Conservation (phyloP, 1,140 invertebrate species). For the Belonocnema kinseyi region DNA sequence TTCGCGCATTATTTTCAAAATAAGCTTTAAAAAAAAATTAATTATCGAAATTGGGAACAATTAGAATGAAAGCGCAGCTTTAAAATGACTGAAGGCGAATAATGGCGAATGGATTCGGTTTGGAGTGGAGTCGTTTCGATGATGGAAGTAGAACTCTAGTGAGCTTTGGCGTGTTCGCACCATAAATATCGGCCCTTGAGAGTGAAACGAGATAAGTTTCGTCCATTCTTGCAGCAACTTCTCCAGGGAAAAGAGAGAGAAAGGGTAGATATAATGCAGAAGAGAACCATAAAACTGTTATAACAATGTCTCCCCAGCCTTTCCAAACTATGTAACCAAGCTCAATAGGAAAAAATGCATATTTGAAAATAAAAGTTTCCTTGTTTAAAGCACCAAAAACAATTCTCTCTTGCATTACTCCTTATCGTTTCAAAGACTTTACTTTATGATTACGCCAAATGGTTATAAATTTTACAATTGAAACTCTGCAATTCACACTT, state of each 20-base stretch:
- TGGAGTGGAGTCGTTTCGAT: constrained; percentile 18
- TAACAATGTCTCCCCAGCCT: neutral
- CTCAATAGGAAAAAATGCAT: too few species aligned
- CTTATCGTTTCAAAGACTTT: too few species aligned
- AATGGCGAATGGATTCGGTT: constrained; percentile 24
- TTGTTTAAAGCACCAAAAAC: too few species aligned
- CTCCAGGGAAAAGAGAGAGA: neutral
- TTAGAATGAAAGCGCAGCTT: constrained; percentile 19
- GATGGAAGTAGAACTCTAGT: constrained; percentile 11
- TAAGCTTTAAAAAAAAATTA: too few species aligned
- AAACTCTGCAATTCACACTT: too few species aligned
- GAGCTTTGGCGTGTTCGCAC: constrained; percentile 37
- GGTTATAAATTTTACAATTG: too few species aligned
- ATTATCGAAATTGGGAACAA: constrained; percentile 13
- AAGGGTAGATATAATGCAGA: neutral
- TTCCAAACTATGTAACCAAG: too few species aligned
- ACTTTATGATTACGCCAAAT: too few species aligned
- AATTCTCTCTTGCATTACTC: too few species aligned
- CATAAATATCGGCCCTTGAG: constrained; percentile 50
- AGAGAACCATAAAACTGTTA: neutral
- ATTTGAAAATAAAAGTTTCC: too few species aligned
- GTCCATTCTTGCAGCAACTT: constrained; percentile 36
- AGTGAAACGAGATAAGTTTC: constrained; percentile 53
- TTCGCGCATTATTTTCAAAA: too few species aligned
- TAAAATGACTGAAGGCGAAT: constrained; percentile 27